A percentile compares a stretch with the other conserved stretches of the same genome.
phyloP scores from a whole-genome alignment of 2,797 vertebrate species.

The Tolypeutes matacus region DNA sequence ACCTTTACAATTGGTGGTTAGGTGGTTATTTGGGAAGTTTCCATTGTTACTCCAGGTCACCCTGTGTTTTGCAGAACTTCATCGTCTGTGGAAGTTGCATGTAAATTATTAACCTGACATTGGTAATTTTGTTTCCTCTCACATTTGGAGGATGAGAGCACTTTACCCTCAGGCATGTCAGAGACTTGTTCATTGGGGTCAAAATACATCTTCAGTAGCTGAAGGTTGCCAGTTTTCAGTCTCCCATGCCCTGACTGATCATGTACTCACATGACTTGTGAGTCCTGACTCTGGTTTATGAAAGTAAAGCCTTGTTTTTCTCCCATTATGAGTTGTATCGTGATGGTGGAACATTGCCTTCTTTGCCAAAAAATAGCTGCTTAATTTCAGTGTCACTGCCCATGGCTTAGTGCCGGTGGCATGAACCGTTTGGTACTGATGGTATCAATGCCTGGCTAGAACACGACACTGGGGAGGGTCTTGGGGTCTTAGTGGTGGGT shows the following conservation, averaged over 20 bases:
- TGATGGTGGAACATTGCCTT: neutral
- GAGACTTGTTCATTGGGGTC: neutral
- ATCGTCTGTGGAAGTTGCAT: neutral
- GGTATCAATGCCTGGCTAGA: neutral
- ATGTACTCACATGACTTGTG: neutral
- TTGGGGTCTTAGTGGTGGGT: neutral
- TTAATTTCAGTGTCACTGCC: neutral
- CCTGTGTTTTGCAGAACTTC: neutral
- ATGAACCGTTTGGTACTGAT: neutral
- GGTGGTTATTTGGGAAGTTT: neutral
- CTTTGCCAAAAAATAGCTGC: neutral
- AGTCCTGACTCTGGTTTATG: neutral
- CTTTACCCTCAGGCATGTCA: neutral
- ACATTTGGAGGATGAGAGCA: neutral
- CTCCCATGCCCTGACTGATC: neutral
- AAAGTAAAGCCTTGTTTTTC: neutral
- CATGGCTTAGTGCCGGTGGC: neutral
- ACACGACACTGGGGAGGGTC: neutral
- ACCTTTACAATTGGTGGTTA: neutral
- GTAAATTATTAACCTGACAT: neutral
- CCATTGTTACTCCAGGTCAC: neutral
- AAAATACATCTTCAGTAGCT: neutral
- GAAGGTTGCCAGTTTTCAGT: neutral
- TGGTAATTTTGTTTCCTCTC: constrained; percentile 4
- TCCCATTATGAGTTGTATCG: neutral